Conservation (phyloP, 2,797 vertebrate genomes). For the Tadarida brasiliensis region DNA sequence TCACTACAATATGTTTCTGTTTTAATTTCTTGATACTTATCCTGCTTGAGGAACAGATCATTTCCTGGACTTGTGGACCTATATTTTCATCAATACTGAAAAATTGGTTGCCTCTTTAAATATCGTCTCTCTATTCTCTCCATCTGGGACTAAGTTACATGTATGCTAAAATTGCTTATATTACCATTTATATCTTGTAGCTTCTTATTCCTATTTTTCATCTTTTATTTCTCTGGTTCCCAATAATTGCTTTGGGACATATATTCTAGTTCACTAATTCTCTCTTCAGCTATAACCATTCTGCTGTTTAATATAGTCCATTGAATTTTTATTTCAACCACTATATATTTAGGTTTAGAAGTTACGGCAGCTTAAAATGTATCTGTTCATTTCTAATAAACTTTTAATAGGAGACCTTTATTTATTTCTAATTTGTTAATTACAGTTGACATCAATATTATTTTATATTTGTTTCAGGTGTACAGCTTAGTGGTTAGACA, state of each 20-base stretch:
- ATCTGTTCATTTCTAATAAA: conserved; percentile 1
- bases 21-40: conserved; percentile 34
- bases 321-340: neutral
- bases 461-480: neutral
- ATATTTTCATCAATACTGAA: neutral
- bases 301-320: neutral
- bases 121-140: neutral
- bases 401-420: neutral
- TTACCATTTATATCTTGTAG: neutral
- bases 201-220: neutral
- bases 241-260: neutral
- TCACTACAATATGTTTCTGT: neutral
- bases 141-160: neutral
- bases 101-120: neutral
- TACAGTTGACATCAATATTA: neutral
- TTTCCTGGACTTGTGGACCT: neutral
- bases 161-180: neutral
- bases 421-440: neutral
- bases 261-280: conserved; percentile 44
- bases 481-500: neutral
- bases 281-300: conserved; percentile 21
- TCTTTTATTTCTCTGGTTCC: neutral
- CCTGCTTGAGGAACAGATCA: neutral
- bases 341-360: neutral
- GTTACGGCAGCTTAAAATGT: neutral